Conservation (phyloP, 2,113 vertebrate genomes). For the Eurystomus gularis region DNA sequence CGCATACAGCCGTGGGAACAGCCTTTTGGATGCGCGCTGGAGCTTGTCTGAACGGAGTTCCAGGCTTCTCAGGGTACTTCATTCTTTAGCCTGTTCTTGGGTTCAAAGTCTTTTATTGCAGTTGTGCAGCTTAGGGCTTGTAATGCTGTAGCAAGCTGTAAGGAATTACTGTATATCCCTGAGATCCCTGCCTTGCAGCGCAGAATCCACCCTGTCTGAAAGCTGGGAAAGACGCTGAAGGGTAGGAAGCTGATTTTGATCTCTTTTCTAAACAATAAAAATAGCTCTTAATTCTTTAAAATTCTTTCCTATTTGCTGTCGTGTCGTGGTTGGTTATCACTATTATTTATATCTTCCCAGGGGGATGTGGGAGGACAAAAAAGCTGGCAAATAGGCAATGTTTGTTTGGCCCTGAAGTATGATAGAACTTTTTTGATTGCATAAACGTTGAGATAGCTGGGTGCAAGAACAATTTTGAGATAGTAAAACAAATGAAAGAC, state of each 20-base stretch:
- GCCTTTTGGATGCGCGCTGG: not conserved
- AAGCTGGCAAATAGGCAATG: not conserved
- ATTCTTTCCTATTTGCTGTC: not conserved
- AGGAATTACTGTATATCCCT: conserved; percentile 23
- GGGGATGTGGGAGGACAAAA: not conserved
- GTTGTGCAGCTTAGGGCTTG: not conserved
- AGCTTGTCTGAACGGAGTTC: not conserved
- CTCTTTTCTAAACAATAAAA: conserved; percentile 37
- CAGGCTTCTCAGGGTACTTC: not conserved
- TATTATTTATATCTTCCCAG: not conserved
- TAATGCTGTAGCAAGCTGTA: conserved; percentile 38
- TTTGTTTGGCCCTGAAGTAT: conserved; percentile 18
- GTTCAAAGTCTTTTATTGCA: not conserved
- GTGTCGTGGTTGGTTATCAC: not conserved
- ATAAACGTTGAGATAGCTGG: not conserved
- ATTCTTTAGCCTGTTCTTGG: not conserved
- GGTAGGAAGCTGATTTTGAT: conserved; percentile 41
- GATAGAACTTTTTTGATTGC: not conserved
- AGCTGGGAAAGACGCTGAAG: not conserved
- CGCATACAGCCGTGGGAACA: not conserved
- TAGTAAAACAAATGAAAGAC: not conserved
- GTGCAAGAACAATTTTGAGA: not conserved
- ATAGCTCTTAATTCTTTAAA: conserved; percentile 11
- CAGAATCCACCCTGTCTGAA: not conserved
- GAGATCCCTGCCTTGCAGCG: not conserved